Conservation (phyloP, 2,888 invertebrate genomes). For the Escarpia spicata region DNA sequence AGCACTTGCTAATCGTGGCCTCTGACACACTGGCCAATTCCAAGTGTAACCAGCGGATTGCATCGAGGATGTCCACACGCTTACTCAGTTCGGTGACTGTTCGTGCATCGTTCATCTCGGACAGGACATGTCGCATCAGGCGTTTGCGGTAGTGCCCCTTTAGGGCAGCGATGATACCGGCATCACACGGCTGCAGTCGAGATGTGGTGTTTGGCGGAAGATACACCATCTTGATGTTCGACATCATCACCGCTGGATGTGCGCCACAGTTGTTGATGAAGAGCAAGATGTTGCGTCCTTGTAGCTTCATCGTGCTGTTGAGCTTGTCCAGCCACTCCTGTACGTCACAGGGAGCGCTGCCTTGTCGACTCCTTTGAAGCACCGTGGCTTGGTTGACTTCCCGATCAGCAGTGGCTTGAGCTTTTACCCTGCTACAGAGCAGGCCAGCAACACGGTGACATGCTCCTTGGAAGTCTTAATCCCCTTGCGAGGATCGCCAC, state of each 20-base stretch:
- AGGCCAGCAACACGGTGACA: slow-evolving; percentile 17
- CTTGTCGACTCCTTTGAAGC: neutral
- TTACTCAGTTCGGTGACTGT: slow-evolving; percentile 20
- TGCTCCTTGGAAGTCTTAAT: neutral
- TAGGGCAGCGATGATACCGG: slow-evolving; percentile 41
- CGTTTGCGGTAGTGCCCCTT: slow-evolving; percentile 33
- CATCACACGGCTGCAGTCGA: slow-evolving; percentile 43
- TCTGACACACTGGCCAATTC: too few relatives aligned
- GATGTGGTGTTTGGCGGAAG: slow-evolving; percentile 42
- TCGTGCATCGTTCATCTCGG: neutral
- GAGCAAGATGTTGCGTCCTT: slow-evolving; percentile 20
- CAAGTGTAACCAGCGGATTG: too few relatives aligned
- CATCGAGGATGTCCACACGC: neutral
- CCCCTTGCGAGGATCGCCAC: slow-evolving; percentile 17
- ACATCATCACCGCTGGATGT: neutral
- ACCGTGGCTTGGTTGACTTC: neutral
- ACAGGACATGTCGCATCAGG: neutral
- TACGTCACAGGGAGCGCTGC: neutral
- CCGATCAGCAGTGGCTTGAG: neutral
- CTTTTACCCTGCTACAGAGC: neutral
- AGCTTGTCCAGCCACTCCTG: slow-evolving; percentile 39
- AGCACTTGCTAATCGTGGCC: neutral
- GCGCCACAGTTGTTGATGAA: slow-evolving; percentile 28
- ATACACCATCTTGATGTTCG: slow-evolving; percentile 39
- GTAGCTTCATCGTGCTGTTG: slow-evolving; percentile 4